Conservation (phyloP, 2,888 invertebrate genomes). For the Eristalis arbustorum region DNA sequence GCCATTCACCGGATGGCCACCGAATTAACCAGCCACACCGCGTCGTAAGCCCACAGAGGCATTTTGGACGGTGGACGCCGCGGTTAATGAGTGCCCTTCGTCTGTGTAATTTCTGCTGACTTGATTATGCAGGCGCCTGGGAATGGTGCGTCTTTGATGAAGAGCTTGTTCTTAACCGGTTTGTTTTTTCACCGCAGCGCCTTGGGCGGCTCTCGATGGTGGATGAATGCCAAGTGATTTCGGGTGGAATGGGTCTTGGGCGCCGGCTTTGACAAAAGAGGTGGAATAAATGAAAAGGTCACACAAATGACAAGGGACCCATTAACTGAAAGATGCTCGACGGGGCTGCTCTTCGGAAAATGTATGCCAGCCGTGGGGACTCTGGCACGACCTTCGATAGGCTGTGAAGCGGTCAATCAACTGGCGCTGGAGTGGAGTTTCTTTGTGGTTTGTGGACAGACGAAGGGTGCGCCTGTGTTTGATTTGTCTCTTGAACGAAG, state of each 20-base stretch:
- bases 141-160: neutral
- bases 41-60: neutral
- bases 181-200: neutral
- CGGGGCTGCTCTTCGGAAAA: neutral
- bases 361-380: neutral
- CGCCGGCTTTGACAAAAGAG: too few species aligned
- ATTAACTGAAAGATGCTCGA: neutral
- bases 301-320: neutral
- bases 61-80: neutral
- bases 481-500: too few species aligned
- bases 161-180: neutral
- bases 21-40: neutral
- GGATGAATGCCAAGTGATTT: neutral
- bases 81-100: slow-evolving; percentile 29
- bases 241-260: neutral
- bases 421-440: neutral
- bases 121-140: slow-evolving; percentile 12
- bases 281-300: neutral
- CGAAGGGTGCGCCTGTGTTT: too few species aligned
- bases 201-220: neutral
- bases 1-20: neutral
- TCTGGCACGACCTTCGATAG: neutral
- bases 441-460: neutral
- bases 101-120: slow-evolving; percentile 26
- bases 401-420: neutral